Evolutionary conservation across 2,797 vertebrate genomes (phyloP).

Genomic region (Smutsia gigantea): DNA sequence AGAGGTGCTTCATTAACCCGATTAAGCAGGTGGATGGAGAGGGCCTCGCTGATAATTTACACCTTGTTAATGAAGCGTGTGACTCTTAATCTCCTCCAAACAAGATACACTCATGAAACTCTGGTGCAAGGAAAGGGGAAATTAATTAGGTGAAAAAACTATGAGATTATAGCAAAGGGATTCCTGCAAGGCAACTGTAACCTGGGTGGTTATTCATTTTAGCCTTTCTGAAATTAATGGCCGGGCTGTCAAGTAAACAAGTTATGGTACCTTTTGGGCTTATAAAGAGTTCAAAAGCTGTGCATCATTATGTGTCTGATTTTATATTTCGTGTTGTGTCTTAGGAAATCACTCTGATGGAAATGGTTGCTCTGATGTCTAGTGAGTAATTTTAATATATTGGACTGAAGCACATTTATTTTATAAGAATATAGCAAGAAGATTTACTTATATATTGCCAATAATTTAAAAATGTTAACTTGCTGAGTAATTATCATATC

Average conservation of each 20-base stretch:
- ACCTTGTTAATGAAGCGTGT: conserved; percentile 95
- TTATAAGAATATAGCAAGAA: not conserved
- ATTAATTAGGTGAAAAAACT: conserved; percentile 96
- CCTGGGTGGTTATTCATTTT: conserved; percentile 87
- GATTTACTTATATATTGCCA: not conserved
- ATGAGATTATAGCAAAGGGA: conserved; percentile 93
- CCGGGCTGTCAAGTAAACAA: conserved; percentile 85
- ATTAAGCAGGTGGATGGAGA: conserved; percentile 95
- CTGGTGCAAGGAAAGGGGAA: conserved; percentile 91
- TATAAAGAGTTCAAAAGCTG: conserved; percentile 75
- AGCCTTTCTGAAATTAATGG: conserved; percentile 85
- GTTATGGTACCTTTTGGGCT: conserved; percentile 79
- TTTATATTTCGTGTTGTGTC: conserved; percentile 71
- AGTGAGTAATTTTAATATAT: not conserved
- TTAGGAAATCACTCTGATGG: conserved; percentile 36
- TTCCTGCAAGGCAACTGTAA: conserved; percentile 90
- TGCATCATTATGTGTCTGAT: conserved; percentile 17
- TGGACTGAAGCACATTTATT: conserved; percentile 15
- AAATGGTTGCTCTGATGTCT: conserved; percentile 17
- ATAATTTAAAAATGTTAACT: conserved; percentile 47
- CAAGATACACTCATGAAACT: conserved; percentile 93
- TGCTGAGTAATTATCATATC: conserved; percentile 12
- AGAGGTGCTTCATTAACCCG: conserved; percentile 93
- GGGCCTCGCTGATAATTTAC: conserved; percentile 93
- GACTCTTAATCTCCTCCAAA: conserved; percentile 96